Base-by-base conservation (phyloP, 2,797 vertebrate genomes). In the Pangasius djambal region DNA sequence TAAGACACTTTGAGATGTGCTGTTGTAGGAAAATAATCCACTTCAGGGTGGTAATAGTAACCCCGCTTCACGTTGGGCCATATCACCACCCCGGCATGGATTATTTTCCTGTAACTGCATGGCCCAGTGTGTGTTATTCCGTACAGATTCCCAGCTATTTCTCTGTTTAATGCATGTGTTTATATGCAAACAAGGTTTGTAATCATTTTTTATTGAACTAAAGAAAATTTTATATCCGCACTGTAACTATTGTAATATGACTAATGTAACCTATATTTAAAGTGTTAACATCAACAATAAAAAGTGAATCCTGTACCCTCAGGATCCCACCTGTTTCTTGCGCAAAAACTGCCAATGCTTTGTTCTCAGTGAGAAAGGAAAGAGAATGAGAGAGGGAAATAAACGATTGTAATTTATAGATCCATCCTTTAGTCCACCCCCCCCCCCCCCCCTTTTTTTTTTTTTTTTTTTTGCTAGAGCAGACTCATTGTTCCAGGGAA, bases 351-450 rank as follows among this genome's bases (percentile, higher is more conserved):
- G 48, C 52, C 61, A 52, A 59, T n/a, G 61, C 89, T 90, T 90
- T 90, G 89, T 90, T 90, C 86, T 87, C 44, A n/a, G 37, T 37
- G 34, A 52, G 72, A 65, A 15, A 63, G 34, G 28, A 69, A 70
- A 70, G 50, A 67, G 31, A 85, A 65, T 40, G 91, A 92, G 92
- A 89, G 92, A 34, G 94, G 90, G 90, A 89, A 91, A 93, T 92
- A 94, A 94, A 90, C 90, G 87, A 87, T 91, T 92, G 91, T 94
- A 94, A 95, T 95, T 95, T 94, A 95, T 95, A 92, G 91, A 91
- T 86, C 70, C 48, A 78, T 78, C 90, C 86, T 92, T 93, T 75
- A 85, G 92, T 57, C 82, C 72, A 89, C 40, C 91, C 18, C 89
- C 93, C 70, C 57, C 37, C 28, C 40, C 40, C 40, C 40, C 37